Evolutionary conservation across 2,113 vertebrate genomes (phyloP).

Genomic region (Ageneiosus marmoratus): DNA sequence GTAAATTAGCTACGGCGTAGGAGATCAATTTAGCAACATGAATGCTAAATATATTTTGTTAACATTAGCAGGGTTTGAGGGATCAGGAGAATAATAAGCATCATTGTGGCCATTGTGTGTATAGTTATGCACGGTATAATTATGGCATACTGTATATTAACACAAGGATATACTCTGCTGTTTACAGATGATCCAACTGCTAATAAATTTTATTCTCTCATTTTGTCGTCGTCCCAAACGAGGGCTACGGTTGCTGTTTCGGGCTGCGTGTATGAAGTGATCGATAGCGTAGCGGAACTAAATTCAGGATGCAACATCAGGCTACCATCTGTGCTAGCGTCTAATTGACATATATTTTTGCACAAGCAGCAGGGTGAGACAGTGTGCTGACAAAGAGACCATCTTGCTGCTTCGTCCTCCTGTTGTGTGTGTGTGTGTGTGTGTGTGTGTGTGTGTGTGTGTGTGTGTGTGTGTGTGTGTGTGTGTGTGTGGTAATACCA

Average conservation of each 20-base stretch:
- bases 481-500: slow-evolving; percentile 74
- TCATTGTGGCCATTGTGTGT: neutral
- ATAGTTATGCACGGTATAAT: neutral
- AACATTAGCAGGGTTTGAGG: neutral
- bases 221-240: slow-evolving; percentile 22
- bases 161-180: neutral
- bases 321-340: slow-evolving; percentile 39
- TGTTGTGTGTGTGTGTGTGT: slow-evolving; percentile 76
- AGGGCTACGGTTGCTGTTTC: no score
- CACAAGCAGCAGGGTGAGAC: slow-evolving; percentile 85
- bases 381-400: slow-evolving; percentile 79
- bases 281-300: slow-evolving; percentile 24
- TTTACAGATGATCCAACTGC: slow-evolving; percentile 1
- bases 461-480: no score
- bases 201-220: slow-evolving; percentile 10
- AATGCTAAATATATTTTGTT: neutral
- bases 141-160: neutral
- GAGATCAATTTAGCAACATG: neutral
- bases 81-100: no score
- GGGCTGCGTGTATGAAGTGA: slow-evolving; percentile 27
- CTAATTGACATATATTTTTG: slow-evolving; percentile 93
- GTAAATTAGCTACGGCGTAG: neutral
- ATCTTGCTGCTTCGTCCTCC: slow-evolving; percentile 83
- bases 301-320: slow-evolving; percentile 41
- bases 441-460: no score